A percentile compares a stretch with the other conserved stretches of the same genome.
Conservation (phyloP, 2,113 vertebrate species). For the Dicentrarchus labrax region DNA sequence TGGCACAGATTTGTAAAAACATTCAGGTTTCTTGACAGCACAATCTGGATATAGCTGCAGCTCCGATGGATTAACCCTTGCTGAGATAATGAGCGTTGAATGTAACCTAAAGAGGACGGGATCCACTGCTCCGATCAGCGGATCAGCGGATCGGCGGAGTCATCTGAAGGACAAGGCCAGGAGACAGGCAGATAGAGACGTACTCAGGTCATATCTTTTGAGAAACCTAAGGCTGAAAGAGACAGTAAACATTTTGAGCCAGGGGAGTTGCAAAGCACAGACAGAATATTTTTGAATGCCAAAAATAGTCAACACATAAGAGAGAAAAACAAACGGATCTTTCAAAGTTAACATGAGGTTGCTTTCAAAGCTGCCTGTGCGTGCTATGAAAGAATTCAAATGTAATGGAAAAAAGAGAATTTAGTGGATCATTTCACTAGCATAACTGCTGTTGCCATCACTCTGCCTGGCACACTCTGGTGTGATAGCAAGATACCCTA, state of each 20-base stretch:
- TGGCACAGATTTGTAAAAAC: conserved; percentile 22
- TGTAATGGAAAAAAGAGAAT: not conserved
- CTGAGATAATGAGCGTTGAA: conserved; percentile 31
- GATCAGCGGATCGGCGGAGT: conserved; percentile 38
- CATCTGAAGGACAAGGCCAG: conserved; percentile 21
- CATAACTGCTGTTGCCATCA: not conserved
- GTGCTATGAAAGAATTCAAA: not conserved
- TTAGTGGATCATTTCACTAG: not conserved
- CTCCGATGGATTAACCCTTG: conserved; percentile 68
- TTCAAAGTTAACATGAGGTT: conserved; percentile 1
- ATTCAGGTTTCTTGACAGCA: conserved; percentile 50
- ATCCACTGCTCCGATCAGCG: not conserved
- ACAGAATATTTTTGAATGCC: conserved; percentile 21
- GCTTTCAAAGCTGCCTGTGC: conserved; percentile 14
- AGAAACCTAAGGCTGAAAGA: conserved; percentile 20
- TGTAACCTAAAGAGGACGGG: conserved; percentile 28
- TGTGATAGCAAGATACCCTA: not conserved
- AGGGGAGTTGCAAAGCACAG: conserved; percentile 24
- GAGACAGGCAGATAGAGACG: conserved; percentile 1
- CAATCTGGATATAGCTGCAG: conserved; percentile 54
- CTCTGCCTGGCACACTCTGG: not conserved
- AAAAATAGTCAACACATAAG: conserved; percentile 49
- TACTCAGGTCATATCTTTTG: not conserved
- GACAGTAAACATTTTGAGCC: conserved; percentile 19
- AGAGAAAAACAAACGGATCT: conserved; percentile 48